A percentile compares a stretch with the other conserved stretches of the same genome.
Evolutionary conservation across 2,113 vertebrate species (phyloP).

Genomic region (Limanda limanda): DNA sequence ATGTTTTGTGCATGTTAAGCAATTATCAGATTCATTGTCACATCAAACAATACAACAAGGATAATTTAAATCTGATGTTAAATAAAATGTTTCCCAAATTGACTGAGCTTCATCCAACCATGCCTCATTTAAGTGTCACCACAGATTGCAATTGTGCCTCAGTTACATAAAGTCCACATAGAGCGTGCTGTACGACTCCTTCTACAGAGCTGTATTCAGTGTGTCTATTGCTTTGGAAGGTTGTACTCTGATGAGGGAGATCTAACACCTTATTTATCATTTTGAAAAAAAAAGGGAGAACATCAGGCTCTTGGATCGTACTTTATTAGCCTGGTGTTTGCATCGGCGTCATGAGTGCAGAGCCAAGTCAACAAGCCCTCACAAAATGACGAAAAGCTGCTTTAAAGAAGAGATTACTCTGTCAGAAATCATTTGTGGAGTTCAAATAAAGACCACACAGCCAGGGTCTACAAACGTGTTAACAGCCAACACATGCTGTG

Average conservation of each 20-base stretch:
- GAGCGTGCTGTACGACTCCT: too few species aligned
- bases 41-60: neutral
- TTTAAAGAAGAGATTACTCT: constrained; percentile 47
- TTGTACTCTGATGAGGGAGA: neutral
- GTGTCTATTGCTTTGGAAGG: neutral
- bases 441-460: constrained; percentile 39
- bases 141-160: neutral
- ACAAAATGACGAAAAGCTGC: constrained; percentile 47
- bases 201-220: neutral
- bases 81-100: constrained; percentile 1
- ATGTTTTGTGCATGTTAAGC: neutral
- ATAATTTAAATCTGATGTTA: neutral
- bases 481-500: constrained; percentile 40
- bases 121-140: constrained; percentile 9
- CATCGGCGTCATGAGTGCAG: constrained; percentile 19
- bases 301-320: neutral
- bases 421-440: constrained; percentile 34
- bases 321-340: constrained; percentile 21
- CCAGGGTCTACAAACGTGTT: constrained; percentile 22
- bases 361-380: constrained; percentile 4
- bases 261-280: neutral
- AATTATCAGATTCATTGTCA: neutral
- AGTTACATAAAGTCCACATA: neutral
- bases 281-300: neutral
- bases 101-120: constrained; percentile 24